A percentile compares a stretch with the other conserved stretches of the same genome.
These are phyloP conservation scores for Aporophyla lueneburgensis DNA, from an alignment of 2,888 invertebrate species.

Conservation along the genomic window DNA sequence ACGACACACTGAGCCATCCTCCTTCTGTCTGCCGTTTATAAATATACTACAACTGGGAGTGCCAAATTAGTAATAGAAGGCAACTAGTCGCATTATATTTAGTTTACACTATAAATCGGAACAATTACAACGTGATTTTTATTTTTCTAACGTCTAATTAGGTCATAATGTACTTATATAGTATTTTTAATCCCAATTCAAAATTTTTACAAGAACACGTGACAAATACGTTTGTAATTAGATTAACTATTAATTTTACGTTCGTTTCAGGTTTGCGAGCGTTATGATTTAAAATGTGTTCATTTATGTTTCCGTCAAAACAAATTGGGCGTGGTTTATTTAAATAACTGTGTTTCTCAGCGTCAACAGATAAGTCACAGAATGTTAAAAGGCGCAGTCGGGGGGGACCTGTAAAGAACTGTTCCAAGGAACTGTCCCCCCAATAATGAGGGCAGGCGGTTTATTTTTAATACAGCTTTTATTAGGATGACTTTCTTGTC, in stretches of 20 bases:
- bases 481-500: neutral
- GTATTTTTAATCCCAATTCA: neutral
- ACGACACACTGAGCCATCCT: conserved; percentile 82
- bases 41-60: conserved; percentile 82
- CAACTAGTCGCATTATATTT: conserved; percentile 75
- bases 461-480: conserved; percentile 1
- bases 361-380: neutral
- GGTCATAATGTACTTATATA: neutral
- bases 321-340: neutral
- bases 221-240: neutral
- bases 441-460: neutral
- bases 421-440: no score
- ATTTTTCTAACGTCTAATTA: neutral
- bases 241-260: neutral
- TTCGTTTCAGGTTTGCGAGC: neutral
- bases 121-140: conserved; percentile 14
- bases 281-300: conserved; percentile 3
- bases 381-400: no score
- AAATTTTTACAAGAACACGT: neutral
- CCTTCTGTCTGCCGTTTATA: conserved; percentile 81
- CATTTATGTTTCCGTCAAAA: neutral
- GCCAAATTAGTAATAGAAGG: conserved; percentile 81
- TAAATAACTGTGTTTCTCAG: neutral
- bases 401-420: no score
- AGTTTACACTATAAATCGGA: conserved; percentile 49